Percentiles rank a stretch among this genome's conserved stretches.
Evolutionary conservation across 2,888 invertebrate species (phyloP).

Genomic region (Zaprionus bogoriensis): DNA sequence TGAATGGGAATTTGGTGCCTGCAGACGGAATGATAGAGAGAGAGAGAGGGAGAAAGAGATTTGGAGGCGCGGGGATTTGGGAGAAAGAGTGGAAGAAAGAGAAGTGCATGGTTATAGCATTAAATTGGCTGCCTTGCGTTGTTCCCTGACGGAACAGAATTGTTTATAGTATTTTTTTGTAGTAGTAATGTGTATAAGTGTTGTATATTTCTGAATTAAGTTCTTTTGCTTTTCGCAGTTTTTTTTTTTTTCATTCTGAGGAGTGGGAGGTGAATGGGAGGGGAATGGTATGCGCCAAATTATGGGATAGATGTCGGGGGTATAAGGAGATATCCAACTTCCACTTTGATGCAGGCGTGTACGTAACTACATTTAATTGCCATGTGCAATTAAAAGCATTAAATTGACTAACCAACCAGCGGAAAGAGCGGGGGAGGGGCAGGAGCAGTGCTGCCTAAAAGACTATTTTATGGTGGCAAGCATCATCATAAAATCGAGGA

Average conservation of each 20-base stretch:
- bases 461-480: slow-evolving; percentile 45
- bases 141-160: slow-evolving; percentile 7
- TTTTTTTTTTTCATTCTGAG: slow-evolving; percentile 14
- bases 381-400: slow-evolving; percentile 45
- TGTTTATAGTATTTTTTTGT: slow-evolving; percentile 59
- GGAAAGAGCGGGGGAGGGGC: neutral
- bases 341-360: slow-evolving; percentile 22
- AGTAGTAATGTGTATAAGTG: slow-evolving; percentile 77
- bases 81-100: slow-evolving; percentile 27
- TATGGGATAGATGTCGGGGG: neutral
- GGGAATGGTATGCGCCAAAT: neutral
- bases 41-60: slow-evolving; percentile 79
- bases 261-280: neutral
- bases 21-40: neutral
- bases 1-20: slow-evolving; percentile 99
- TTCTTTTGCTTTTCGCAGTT: slow-evolving; percentile 69
- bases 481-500: slow-evolving; percentile 44
- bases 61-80: neutral
- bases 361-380: slow-evolving; percentile 20
- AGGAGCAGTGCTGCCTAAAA: too few relatives aligned
- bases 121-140: slow-evolving; percentile 44
- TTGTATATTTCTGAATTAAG: slow-evolving; percentile 75
- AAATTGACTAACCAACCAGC: neutral
- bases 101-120: slow-evolving; percentile 61
- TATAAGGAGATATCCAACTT: slow-evolving; percentile 16